Evolutionary conservation across 2,797 vertebrate species (phyloP).

Genomic region (Agapornis canus): DNA sequence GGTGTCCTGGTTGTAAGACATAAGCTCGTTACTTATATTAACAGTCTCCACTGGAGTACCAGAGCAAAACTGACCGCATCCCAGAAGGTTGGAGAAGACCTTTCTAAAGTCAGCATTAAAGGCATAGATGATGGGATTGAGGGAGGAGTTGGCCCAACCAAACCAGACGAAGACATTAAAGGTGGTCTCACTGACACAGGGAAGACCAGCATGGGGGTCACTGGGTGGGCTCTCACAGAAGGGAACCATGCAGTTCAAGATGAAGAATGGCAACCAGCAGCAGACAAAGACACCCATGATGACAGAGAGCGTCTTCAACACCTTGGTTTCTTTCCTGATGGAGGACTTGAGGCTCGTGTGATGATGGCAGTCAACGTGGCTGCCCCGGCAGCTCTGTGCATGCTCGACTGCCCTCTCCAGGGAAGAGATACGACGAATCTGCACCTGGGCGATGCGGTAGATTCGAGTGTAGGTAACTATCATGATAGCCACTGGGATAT

Average conservation of each 20-base stretch:
- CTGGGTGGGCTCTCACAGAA: constrained; percentile 84
- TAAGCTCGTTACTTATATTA: constrained; percentile 91
- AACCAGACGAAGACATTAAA: constrained; percentile 97
- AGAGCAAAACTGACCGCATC: constrained; percentile 85
- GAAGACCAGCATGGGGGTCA: constrained; percentile 77
- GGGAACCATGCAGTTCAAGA: constrained; percentile 93
- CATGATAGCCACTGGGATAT: constrained; percentile 95
- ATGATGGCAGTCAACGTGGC: constrained; percentile 76
- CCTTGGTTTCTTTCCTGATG: constrained; percentile 91
- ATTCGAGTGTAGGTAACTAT: constrained; percentile 94
- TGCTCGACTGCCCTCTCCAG: constrained; percentile 91
- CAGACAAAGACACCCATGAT: constrained; percentile 97
- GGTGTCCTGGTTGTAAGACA: constrained; percentile 90
- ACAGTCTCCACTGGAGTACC: constrained; percentile 86
- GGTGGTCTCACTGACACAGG: constrained; percentile 92
- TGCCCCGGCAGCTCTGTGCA: constrained; percentile 86
- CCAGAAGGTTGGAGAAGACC: constrained; percentile 90
- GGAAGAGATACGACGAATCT: constrained; percentile 89
- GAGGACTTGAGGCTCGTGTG: constrained; percentile 85
- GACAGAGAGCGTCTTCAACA: constrained; percentile 92
- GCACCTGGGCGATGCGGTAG: constrained; percentile 91
- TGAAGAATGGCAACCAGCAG: constrained; percentile 95
- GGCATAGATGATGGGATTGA: constrained; percentile 95
- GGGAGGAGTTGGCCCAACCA: constrained; percentile 94
- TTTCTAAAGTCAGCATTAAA: constrained; percentile 94